These are phyloP conservation scores for Acomys russatus DNA, from an alignment of 2,797 vertebrate species.

Conservation along the genomic window DNA sequence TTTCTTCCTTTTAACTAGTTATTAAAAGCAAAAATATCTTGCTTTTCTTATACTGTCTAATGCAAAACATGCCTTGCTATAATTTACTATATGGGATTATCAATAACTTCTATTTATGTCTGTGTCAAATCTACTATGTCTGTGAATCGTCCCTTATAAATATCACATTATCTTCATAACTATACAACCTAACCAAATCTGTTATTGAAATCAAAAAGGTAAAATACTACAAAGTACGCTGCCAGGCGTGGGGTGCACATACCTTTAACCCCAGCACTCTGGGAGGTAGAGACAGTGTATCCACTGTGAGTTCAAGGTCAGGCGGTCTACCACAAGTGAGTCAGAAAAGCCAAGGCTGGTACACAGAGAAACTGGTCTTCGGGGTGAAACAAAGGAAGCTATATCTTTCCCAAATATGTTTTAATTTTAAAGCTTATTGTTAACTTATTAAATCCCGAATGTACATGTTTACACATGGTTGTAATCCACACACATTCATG, in stretches of 20 bases:
- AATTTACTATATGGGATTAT: neutral
- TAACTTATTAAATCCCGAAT: neutral
- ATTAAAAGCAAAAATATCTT: neutral
- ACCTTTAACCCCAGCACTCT: too few relatives aligned
- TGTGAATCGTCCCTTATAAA: neutral
- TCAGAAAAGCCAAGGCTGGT: too few relatives aligned
- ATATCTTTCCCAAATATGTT: neutral
- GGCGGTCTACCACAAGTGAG: too few relatives aligned
- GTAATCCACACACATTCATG: neutral
- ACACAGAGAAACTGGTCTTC: too few relatives aligned
- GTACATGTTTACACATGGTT: neutral
- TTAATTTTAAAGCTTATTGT: neutral
- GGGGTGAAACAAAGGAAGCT: too few relatives aligned
- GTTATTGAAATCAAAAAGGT: neutral
- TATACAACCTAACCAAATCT: neutral
- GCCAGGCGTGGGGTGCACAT: too few relatives aligned
- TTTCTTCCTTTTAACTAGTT: neutral
- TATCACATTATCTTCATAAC: neutral
- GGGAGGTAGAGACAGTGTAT: too few relatives aligned
- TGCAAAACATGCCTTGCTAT: neutral
- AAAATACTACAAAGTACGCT: neutral
- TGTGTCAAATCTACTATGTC: neutral
- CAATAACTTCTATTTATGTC: slow-evolving; percentile 16
- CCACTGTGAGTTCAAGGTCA: too few relatives aligned
- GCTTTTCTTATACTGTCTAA: neutral